Base-by-base conservation (phyloP, 1,140 invertebrate genomes). In the Bombus superbus region DNA sequence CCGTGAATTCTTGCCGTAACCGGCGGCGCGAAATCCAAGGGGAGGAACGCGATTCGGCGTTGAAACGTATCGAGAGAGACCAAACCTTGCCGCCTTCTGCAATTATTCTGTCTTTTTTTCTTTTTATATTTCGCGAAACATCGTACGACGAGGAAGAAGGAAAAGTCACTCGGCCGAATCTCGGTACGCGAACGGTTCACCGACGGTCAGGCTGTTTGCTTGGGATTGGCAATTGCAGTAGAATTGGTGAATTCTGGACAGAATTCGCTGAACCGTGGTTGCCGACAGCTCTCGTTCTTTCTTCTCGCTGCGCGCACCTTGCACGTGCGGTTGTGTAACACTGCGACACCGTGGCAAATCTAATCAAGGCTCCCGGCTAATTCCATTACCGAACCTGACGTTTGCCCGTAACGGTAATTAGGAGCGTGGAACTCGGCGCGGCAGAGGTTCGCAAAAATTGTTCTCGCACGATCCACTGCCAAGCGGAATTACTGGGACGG, bases 331-430 rank as follows among this genome's bases (percentile, higher is more conserved):
- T 59, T 76, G 22, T 22, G 38, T 22, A n/a, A 59, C 3, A 59
- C 25, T 18, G 6, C 13, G 9, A 4, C 25, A 13, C 6, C 6
- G 8, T 57, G 15, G 35, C 47, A 35, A 64, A 57, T 35, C 40
- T 81, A 81, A 81, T 32, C 38, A 32, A 64, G 40, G 53, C 69
- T 28, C 57, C 64, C 57, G 57, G 28, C 15, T 53, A 74, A 76
- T 76, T 68, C 66, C 25, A 32, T 76, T 75, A 68, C 35, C 81
- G 59, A 76, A 74, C 0, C 68, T 32, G 71, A 22, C 32, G 15
- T 73, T 72, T 22, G 0, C 5, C 47, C 62, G n/a, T 38, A 74
- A 38, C 3, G 42, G 18, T 68, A 75, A 76, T 75, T 83, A 68
- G 25, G 42, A 47, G 35, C 18, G 22, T 38, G 10, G 40, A 4